Base-by-base conservation (phyloP, 2,113 vertebrate genomes). In the Chionomys nivalis region DNA sequence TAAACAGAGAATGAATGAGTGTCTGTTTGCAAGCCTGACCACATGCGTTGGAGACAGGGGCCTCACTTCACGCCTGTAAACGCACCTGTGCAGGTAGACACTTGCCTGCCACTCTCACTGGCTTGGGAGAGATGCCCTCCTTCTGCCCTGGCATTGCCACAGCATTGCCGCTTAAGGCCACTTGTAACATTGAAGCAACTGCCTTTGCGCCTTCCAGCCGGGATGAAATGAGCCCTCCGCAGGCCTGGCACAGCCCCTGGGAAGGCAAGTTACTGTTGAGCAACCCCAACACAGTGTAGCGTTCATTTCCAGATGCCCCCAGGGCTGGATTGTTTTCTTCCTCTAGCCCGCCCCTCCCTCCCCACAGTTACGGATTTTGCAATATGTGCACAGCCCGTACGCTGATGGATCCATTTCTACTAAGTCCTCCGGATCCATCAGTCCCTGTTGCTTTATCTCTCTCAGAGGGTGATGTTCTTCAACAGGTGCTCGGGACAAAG, bases 1-100 rank as follows among this genome's bases (percentile, higher is more conserved):
- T 78, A 91, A 66, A 49, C 26, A 1, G 19, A 81, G 75, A 92
- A 97, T 98, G 97, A 98, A 97, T 97, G 95, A 61, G 89, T 82
- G 92, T 97, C 96, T 98, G 96, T 98, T 97, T 96, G 95, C 91
- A 86, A 73, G 58, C 94, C 96, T 94, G 95, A 97, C 96, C 96
- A 81, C 97, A 95, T 66, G 86, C 85, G 96, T 82, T 92, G 92
- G 92, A 97, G 70, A 81, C n/a, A 97, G 92, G 92, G 66, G 95
- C 90, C 90, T 97, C 17, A 39, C 89, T 96, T 58, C 89, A 68
- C 73, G 94, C 79, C 96, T 68, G 52, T 96, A 93, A 97, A 97
- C 96, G 96, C 97, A 87, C 83, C 96, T 31, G 58, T 87, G 95
- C 98, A 97, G 96, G 98, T 97, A 97, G 87, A 52, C 8, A 68